Evolutionary conservation across 2,113 vertebrate genomes (phyloP).

Genomic region (Trinectes maculatus): DNA sequence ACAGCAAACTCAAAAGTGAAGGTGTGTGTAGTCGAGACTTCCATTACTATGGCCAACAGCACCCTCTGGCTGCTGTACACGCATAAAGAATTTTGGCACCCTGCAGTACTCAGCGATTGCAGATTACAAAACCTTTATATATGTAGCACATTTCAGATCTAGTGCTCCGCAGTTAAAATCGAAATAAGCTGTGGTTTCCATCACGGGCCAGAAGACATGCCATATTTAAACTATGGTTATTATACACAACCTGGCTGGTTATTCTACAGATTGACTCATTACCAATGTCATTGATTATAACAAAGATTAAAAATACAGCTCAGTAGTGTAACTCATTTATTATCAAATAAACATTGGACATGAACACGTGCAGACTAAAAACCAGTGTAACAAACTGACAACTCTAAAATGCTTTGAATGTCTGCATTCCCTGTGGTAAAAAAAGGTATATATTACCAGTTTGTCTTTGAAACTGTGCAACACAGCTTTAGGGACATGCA

Average conservation of each 20-base stretch:
- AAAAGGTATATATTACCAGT: slow-evolving; percentile 83
- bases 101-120: too few species aligned
- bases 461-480: slow-evolving; percentile 83
- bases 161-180: too few species aligned
- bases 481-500: slow-evolving; percentile 83
- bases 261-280: too few species aligned
- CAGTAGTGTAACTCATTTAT: slow-evolving; percentile 75
- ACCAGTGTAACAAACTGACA: slow-evolving; percentile 96
- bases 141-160: too few species aligned
- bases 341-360: slow-evolving; percentile 93
- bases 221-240: too few species aligned
- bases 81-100: too few species aligned
- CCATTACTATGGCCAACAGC: slow-evolving; percentile 2
- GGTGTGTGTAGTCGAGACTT: not conserved
- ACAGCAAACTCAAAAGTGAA: not conserved
- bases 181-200: too few species aligned
- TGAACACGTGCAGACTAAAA: slow-evolving; percentile 97
- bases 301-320: slow-evolving; percentile 3
- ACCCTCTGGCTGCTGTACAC: slow-evolving; percentile 39
- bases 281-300: not conserved
- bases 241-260: too few species aligned
- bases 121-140: too few species aligned
- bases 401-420: slow-evolving; percentile 85
- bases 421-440: slow-evolving; percentile 90
- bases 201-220: too few species aligned